Base-by-base conservation (phyloP, 2,888 invertebrate genomes). In the Cephalotes varians region DNA sequence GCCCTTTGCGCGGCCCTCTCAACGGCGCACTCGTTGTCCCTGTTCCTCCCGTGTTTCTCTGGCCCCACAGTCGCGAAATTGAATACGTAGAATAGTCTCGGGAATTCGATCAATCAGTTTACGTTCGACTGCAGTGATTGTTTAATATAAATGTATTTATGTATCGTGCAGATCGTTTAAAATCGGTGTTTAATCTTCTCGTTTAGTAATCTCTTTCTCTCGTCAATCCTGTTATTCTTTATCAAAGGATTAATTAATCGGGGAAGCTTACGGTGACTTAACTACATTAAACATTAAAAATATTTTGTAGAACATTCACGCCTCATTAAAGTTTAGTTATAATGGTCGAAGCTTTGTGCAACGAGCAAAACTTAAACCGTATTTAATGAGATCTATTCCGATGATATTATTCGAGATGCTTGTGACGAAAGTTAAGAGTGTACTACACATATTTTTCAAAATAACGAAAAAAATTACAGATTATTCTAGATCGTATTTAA, bases 61-160 rank as follows among this genome's bases (percentile, higher is more conserved):
- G 77, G 69, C 51, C 34, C 62, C 76, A 65, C 76, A 65, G 71
- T 40, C 71, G 77, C 77, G 54, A 34, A 77, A 77, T 77, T 71
- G 77, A 56, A 71, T 56, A 25, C 77, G 44, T 9, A 54, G 40
- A 54, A 0, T 2, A 71, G 21, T 47, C 56, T 34, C 71, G 49
- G 25, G 44, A 44, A 71, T 56, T 71, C 77, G 77, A 77, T 71
- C 72, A 34, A 44, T 71, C 71, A 28, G 44, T 10, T 77, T 56
- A 25, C 21, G 12, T 25, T 49, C 25, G 21, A 47, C 40, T 34
- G 54, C 44, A 25, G 21, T 15, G 54, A 65, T 79, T 56, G 44
- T 72, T 69, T 67, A 18, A 28, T 44, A 21, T 44, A 71, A 69
- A 71, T 25, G 54, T 56, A 25, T 54, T 54, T 40, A 4, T 21